Evolutionary conservation across 2,888 invertebrate genomes (phyloP).

Genomic region (Drosophila neutralis): DNA sequence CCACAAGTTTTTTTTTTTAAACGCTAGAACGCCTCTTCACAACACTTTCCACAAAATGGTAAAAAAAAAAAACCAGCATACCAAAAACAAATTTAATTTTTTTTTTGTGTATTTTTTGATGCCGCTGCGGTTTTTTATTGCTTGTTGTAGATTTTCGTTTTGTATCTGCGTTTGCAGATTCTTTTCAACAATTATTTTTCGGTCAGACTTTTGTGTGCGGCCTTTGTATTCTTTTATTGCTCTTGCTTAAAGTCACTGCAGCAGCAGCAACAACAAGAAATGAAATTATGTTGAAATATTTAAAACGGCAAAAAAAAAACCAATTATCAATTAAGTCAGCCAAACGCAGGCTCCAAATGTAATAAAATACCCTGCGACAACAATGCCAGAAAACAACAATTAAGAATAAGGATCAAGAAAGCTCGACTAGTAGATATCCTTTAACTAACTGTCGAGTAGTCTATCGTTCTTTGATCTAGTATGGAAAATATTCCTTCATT

Average conservation of each 20-base stretch:
- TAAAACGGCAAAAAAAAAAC: conserved; percentile 59
- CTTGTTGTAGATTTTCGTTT: conserved; percentile 58
- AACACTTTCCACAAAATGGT: conserved; percentile 76
- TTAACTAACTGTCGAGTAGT: not conserved
- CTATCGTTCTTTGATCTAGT: not conserved
- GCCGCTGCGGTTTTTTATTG: conserved; percentile 73
- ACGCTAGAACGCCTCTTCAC: conserved; percentile 84
- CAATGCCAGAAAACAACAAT: conserved; percentile 56
- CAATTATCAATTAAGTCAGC: conserved; percentile 83
- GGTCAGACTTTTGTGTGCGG: conserved; percentile 44
- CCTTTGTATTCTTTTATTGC: conserved; percentile 54
- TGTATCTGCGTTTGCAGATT: conserved; percentile 65
- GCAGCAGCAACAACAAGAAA: conserved; percentile 42
- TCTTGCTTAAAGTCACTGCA: conserved; percentile 45
- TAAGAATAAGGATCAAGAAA: not conserved
- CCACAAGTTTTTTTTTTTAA: conserved; percentile 73
- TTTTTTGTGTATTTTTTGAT: conserved; percentile 44
- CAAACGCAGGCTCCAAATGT: conserved; percentile 63
- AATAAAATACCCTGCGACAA: conserved; percentile 64
- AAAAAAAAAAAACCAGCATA: conserved; percentile 24
- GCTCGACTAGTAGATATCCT: conserved; percentile 10
- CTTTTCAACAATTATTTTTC: conserved; percentile 75
- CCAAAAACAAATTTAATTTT: conserved; percentile 40
- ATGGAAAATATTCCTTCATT: not conserved
- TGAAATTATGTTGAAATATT: conserved; percentile 77